Base-by-base conservation (phyloP, 92 coral and sea anemone species). In the Epizoanthus ramosus region DNA sequence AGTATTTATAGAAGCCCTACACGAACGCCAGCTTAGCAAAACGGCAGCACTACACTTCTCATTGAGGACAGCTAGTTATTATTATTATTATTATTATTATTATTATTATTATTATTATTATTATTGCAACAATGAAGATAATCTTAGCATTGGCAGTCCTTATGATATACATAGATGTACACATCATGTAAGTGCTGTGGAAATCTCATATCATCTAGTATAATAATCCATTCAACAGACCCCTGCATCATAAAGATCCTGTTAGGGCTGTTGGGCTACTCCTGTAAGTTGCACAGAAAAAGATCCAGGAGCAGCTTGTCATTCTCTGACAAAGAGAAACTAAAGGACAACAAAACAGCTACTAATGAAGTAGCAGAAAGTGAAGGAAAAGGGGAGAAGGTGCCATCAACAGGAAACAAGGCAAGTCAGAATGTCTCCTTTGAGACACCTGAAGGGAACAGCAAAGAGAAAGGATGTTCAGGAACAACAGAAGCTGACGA, bases 221-320 rank as follows among this genome's bases (percentile, higher is more conserved):
- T n/a, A n/a, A n/a, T n/a, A n/a, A 23, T 72, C n/a, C 19, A 28
- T 16, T 63, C 57, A 59, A 35, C 86, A 93, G 98, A 93, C 85
- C 86, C 94, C 12, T 87, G 92, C 71, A 93, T 93, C 22, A 93
- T 91, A 87, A 93, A 93, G 85, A 90, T 93, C n/a, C 83, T 93
- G 35, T 73, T 93, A 83, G 98, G 98, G 33, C 91, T 93, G 5
- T 77, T 93, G 53, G 95, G 98, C 28, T 93, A 93, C 71, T 93
- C 98, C 0, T 93, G 95, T 71, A 93, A 93, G 79, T 71, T 93
- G 47, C 98, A 93, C 58, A 89, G 95, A 50, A 93, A 93, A 74
- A 87, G 86, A 64, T 83, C 95, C 75, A 81, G 91, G 64, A 90
- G 77, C 86, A 90, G 91, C 33, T 5, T 71, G 22, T 83, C 92